phyloP scores from a whole-genome alignment of 1,140 invertebrate species.

The Apis dorsata region DNA sequence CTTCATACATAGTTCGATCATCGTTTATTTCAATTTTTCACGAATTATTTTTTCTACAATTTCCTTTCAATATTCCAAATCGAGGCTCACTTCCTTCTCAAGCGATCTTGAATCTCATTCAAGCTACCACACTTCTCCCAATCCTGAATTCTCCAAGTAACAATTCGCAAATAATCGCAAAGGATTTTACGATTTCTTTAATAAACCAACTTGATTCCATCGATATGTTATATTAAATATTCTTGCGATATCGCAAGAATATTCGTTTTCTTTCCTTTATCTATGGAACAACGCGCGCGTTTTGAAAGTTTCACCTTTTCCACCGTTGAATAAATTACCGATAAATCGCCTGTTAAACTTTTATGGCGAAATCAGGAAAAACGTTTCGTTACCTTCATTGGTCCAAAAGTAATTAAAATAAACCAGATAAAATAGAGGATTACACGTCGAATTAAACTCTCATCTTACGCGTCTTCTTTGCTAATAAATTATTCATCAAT shows the following conservation, averaged over 20 bases:
- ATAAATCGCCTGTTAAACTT: not conserved
- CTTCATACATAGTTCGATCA: too few relatives aligned
- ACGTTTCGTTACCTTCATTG: not conserved
- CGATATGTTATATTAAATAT: too few relatives aligned
- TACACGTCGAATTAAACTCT: not conserved
- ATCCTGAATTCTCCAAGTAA: not conserved
- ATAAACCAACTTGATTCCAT: constrained; percentile 9
- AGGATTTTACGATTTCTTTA: not conserved
- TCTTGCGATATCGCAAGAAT: constrained; percentile 30
- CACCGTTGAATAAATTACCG: constrained; percentile 18
- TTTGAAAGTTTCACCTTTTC: constrained; percentile 36
- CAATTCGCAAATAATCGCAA: not conserved
- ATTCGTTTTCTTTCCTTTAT: constrained; percentile 22
- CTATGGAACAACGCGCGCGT: not conserved
- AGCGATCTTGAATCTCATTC: too few relatives aligned
- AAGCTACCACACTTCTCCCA: not conserved
- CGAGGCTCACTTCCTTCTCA: too few relatives aligned
- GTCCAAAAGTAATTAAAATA: constrained; percentile 13
- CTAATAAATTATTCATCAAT: too few relatives aligned
- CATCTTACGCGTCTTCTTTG: too few relatives aligned
- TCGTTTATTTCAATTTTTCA: too few relatives aligned
- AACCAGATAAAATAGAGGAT: not conserved
- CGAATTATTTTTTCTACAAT: too few relatives aligned
- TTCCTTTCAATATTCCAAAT: too few relatives aligned
- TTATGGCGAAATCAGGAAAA: constrained; percentile 13